Percentiles rank a stretch among this genome's conserved stretches.
These are phyloP conservation scores for Epinephelus moara DNA, from an alignment of 2,113 vertebrate genomes.

Conservation along the genomic window DNA sequence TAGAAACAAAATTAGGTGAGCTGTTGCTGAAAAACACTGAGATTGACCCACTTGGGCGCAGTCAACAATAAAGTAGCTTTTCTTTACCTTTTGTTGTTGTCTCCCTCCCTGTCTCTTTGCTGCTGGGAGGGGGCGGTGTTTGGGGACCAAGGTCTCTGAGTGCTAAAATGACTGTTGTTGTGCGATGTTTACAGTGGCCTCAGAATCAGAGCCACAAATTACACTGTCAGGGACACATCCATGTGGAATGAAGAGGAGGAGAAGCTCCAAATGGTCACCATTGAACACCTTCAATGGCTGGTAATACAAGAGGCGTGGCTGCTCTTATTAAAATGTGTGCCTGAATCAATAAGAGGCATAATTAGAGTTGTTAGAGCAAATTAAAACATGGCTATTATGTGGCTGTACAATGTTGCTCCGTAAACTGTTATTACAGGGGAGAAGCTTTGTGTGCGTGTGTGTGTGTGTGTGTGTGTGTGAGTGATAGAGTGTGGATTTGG, in stretches of 20 bases:
- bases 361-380: constrained; percentile 99
- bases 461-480: constrained; percentile 63
- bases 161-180: constrained; percentile 91
- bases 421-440: constrained; percentile 97
- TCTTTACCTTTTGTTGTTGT: constrained; percentile 72
- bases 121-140: constrained; percentile 28
- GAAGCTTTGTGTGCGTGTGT: constrained; percentile 85
- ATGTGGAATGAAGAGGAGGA: constrained; percentile 88
- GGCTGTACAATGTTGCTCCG: constrained; percentile 95
- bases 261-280: constrained; percentile 96
- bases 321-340: constrained; percentile 98
- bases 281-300: constrained; percentile 99
- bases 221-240: constrained; percentile 98
- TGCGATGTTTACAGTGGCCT: constrained; percentile 93
- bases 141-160: constrained; percentile 71
- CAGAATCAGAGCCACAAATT: constrained; percentile 91
- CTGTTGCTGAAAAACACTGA: constrained; percentile 70
- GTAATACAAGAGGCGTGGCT: constrained; percentile 98
- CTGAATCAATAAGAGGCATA: constrained; percentile 99
- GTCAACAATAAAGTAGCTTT: constrained; percentile 77
- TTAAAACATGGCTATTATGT: constrained; percentile 99
- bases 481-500: constrained; percentile 58
- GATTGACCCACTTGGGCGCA: constrained; percentile 87
- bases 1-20: constrained; percentile 84
- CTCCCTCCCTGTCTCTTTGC: constrained; percentile 61